Percentiles rank a stretch among this genome's conserved stretches.
Evolutionary conservation across 2,113 vertebrate species (phyloP).

Genomic region (Oncorhynchus masou): DNA sequence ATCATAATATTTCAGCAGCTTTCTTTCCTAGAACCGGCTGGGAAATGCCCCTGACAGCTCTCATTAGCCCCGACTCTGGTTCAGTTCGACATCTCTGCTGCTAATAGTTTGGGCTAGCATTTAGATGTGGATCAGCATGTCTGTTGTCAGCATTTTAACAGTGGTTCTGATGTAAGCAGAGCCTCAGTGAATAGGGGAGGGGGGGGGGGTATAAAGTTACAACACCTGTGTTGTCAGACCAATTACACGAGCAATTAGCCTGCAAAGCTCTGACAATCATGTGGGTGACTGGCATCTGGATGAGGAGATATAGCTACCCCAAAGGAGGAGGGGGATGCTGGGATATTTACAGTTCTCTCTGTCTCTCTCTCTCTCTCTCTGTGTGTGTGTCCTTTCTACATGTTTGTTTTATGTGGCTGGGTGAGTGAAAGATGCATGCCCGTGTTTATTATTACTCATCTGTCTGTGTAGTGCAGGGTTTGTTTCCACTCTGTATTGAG

Average conservation of each 20-base stretch:
- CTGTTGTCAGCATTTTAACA: not conserved
- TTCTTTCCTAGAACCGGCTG: too few species aligned
- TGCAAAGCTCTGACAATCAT: conserved; percentile 27
- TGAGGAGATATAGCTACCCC: conserved; percentile 12
- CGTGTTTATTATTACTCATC: conserved; percentile 1
- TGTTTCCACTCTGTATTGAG: conserved; percentile 47
- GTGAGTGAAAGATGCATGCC: too few species aligned
- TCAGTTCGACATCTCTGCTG: too few species aligned
- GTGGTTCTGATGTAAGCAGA: not conserved
- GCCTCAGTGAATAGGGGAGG: not conserved
- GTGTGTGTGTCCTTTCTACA: too few species aligned
- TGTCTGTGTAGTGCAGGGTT: conserved; percentile 22
- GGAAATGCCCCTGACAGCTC: too few species aligned
- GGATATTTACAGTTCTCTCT: too few species aligned
- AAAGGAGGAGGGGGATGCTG: too few species aligned
- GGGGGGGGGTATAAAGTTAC: not conserved
- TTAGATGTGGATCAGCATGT: not conserved
- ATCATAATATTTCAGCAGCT: not conserved
- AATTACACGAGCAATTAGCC: conserved; percentile 37
- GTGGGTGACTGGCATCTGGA: conserved; percentile 47
- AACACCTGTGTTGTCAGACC: conserved; percentile 26
- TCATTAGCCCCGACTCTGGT: too few species aligned
- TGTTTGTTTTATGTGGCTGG: too few species aligned
- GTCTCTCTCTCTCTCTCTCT: too few species aligned
- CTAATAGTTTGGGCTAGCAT: too few species aligned